A percentile compares a stretch with the other conserved stretches of the same genome.
Conservation (phyloP, 2,113 vertebrate species). For the Otolemur garnettii region DNA sequence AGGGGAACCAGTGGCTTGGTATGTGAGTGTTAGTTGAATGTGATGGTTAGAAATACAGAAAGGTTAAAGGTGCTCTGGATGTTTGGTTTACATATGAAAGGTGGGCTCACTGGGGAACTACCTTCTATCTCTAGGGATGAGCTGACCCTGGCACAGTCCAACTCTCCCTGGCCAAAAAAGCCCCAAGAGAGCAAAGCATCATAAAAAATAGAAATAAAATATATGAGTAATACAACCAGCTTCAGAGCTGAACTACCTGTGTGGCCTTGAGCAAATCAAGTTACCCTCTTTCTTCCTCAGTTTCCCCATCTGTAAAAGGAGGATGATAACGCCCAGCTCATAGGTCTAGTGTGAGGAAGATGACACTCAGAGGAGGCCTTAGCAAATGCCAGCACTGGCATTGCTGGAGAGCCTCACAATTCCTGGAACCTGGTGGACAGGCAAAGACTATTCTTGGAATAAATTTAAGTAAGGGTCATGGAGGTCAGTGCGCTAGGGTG, state of each 20-base stretch:
- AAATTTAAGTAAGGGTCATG: fast-evolving
- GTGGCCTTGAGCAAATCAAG: background rate
- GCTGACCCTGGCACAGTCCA: background rate
- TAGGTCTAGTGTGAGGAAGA: fast-evolving
- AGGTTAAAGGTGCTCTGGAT: background rate
- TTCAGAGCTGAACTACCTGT: fast-evolving
- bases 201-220: background rate
- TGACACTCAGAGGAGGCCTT: background rate
- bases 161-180: background rate
- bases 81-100: background rate
- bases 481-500: fast-evolving
- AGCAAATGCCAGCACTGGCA: background rate
- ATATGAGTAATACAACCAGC: background rate
- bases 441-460: background rate
- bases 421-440: background rate
- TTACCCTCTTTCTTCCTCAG: background rate
- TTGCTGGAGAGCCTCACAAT: fast-evolving
- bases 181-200: background rate
- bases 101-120: no score
- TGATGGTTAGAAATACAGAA: background rate
- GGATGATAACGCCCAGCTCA: no score
- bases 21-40: background rate
- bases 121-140: no score
- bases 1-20: background rate
- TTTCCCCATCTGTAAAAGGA: background rate